Evolutionary conservation across 2,888 invertebrate genomes (phyloP).

Genomic region (Halictus quadricinctus): DNA sequence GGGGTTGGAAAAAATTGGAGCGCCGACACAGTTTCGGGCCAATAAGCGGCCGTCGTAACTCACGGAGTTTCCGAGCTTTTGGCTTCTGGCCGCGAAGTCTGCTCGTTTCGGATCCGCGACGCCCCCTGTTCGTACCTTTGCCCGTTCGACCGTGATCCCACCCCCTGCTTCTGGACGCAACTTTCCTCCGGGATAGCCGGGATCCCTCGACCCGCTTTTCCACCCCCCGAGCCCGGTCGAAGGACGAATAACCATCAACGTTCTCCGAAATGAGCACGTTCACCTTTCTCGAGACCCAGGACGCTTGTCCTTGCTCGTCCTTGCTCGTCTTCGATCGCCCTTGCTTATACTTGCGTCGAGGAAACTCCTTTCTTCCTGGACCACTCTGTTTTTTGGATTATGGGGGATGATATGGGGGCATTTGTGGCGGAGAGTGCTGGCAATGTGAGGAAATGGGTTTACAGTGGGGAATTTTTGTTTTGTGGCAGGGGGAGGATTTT

Average conservation of each 20-base stretch:
- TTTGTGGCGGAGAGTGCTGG: background rate
- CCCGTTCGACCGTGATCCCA: slow-evolving; percentile 39
- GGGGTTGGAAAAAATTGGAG: slow-evolving; percentile 39
- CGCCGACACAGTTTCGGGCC: slow-evolving; percentile 53
- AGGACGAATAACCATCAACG: background rate
- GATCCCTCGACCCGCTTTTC: background rate
- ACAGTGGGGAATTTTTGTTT: background rate
- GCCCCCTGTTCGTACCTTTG: slow-evolving; percentile 34
- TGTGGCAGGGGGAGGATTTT: background rate
- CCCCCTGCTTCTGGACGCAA: background rate
- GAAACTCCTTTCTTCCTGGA: background rate
- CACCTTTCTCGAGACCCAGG: background rate
- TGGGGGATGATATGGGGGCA: background rate
- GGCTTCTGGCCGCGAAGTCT: slow-evolving; percentile 48
- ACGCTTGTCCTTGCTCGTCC: background rate
- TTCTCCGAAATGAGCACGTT: background rate
- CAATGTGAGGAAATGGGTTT: background rate
- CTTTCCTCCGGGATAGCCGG: slow-evolving; percentile 1
- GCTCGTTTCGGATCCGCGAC: slow-evolving; percentile 18
- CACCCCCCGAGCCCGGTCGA: background rate
- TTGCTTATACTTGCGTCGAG: background rate
- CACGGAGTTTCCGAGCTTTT: slow-evolving; percentile 50
- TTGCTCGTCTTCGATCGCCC: background rate
- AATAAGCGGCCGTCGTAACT: slow-evolving; percentile 51
- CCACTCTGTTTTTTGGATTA: background rate